Evolutionary conservation across 2,797 vertebrate genomes (phyloP).

Genomic region (Onychomys arenicola): DNA sequence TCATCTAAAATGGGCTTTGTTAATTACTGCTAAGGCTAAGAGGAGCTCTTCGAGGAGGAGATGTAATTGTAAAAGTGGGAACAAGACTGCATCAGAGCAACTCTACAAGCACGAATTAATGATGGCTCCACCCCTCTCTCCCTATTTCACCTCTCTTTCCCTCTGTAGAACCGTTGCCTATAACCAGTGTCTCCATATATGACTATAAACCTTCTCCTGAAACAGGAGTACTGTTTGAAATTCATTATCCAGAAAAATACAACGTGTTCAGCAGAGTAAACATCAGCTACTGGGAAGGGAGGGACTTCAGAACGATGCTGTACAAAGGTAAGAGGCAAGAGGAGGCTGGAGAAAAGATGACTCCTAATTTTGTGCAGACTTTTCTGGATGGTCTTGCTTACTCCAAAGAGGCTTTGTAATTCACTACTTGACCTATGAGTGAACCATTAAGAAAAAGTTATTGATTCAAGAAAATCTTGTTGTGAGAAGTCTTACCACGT

Average conservation of each 20-base stretch:
- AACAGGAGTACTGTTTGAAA: constrained; percentile 95
- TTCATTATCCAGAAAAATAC: constrained; percentile 92
- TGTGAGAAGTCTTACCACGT: not conserved
- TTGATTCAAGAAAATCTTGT: constrained; percentile 28
- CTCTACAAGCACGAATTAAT: not conserved
- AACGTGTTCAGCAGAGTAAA: constrained; percentile 96
- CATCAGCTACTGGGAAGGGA: constrained; percentile 95
- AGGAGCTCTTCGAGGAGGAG: not conserved
- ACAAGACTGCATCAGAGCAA: too few relatives aligned
- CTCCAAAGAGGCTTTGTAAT: not conserved
- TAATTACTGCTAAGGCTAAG: not conserved
- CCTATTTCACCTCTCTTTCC: not conserved
- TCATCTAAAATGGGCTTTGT: not conserved
- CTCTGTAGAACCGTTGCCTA: constrained; percentile 93
- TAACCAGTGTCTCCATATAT: constrained; percentile 91
- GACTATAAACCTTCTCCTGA: constrained; percentile 95
- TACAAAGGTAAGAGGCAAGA: constrained; percentile 93
- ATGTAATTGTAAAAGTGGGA: not conserved
- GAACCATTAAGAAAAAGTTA: constrained; percentile 56
- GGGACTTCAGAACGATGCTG: constrained; percentile 92
- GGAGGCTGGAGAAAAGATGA: not conserved
- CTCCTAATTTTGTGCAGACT: not conserved
- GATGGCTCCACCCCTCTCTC: not conserved
- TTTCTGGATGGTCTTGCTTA: not conserved
- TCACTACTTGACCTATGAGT: not conserved